These are phyloP conservation scores for Epinotia nisella DNA, from an alignment of 2,888 invertebrate genomes.

Conservation along the genomic window DNA sequence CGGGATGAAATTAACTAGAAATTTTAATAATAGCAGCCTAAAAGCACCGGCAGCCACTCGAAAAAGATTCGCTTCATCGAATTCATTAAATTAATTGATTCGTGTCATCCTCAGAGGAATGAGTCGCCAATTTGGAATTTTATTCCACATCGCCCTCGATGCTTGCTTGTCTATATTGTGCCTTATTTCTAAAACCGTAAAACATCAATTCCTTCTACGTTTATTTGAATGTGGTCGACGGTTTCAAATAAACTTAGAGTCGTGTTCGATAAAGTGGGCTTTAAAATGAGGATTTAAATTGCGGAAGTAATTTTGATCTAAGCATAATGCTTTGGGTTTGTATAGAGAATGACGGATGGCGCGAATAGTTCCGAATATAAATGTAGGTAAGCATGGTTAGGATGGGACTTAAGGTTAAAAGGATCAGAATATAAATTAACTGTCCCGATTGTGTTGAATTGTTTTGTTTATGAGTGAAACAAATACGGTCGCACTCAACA, in stretches of 20 bases:
- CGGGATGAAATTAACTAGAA: constrained; percentile 29
- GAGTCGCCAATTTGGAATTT: constrained; percentile 49
- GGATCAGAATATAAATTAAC: not conserved
- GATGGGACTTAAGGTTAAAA: not conserved
- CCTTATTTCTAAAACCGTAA: constrained; percentile 8
- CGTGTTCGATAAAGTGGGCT: constrained; percentile 24
- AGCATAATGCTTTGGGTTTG: constrained; percentile 54
- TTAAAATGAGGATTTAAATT: constrained; percentile 20
- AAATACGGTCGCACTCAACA: too few species aligned
- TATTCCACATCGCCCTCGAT: not conserved
- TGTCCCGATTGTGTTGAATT: not conserved
- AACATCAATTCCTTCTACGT: constrained; percentile 6
- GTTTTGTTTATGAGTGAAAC: too few species aligned
- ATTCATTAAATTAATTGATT: constrained; percentile 72
- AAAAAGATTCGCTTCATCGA: constrained; percentile 58
- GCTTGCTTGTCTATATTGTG: not conserved
- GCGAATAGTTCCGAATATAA: constrained; percentile 28
- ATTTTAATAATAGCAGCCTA: constrained; percentile 34
- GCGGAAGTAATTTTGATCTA: constrained; percentile 43
- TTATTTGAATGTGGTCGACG: constrained; percentile 10
- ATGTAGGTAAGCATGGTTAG: constrained; percentile 15
- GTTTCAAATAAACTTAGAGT: constrained; percentile 31
- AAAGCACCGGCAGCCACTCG: constrained; percentile 44
- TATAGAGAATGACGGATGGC: constrained; percentile 58
- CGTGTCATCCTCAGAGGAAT: constrained; percentile 57